Conservation (phyloP, 2,888 invertebrate species). For the Rhaphigaster nebulosa region DNA sequence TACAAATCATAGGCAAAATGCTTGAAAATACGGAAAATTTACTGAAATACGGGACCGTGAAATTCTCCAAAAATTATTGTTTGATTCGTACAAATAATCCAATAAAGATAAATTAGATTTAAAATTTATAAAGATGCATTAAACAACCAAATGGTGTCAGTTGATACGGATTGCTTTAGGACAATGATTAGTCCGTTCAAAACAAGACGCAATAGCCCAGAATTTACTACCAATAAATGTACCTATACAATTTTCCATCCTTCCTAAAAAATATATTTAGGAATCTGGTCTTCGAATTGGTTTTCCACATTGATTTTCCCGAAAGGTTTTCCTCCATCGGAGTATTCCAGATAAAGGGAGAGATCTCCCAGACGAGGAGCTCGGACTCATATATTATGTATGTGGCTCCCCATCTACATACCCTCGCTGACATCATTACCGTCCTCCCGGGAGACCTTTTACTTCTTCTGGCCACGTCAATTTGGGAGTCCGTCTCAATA, state of each 20-base stretch:
- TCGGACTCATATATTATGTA: constrained; percentile 38
- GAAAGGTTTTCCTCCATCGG: not conserved
- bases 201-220: too few relatives aligned
- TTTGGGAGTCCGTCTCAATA: constrained; percentile 53
- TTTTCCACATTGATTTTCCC: not conserved
- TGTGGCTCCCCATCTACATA: constrained; percentile 43
- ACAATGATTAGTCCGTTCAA: too few relatives aligned
- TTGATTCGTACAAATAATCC: too few relatives aligned
- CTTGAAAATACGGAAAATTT: too few relatives aligned
- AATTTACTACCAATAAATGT: not conserved
- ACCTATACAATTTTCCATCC: not conserved
- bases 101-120: too few relatives aligned
- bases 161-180: too few relatives aligned
- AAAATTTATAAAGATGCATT: too few relatives aligned
- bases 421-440: constrained; percentile 50
- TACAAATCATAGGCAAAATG: too few relatives aligned
- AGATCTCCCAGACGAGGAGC: not conserved
- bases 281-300: not conserved
- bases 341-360: not conserved
- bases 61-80: too few relatives aligned
- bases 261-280: not conserved
- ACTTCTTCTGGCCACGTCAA: constrained; percentile 49
- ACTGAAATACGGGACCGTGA: too few relatives aligned
- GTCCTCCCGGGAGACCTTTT: constrained; percentile 14
- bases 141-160: too few relatives aligned